phyloP scores from a whole-genome alignment of 2,888 invertebrate genomes.

The Lepidonotus clava region DNA sequence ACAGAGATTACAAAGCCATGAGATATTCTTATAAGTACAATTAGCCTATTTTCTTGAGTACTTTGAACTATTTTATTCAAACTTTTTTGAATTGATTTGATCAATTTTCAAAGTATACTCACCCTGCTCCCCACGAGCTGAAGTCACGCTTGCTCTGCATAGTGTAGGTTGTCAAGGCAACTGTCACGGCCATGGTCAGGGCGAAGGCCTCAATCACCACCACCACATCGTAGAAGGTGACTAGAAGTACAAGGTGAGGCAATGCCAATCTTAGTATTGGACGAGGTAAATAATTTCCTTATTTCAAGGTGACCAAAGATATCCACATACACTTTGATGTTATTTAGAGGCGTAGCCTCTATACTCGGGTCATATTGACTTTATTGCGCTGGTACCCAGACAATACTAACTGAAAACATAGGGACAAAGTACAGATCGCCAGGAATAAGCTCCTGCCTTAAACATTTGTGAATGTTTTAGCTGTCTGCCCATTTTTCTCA shows the following conservation, averaged over 20 bases:
- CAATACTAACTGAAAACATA: no score
- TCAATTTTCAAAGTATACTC: slow-evolving; percentile 76
- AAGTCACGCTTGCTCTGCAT: slow-evolving; percentile 93
- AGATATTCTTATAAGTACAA: neutral
- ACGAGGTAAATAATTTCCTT: no score
- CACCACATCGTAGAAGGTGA: slow-evolving; percentile 88
- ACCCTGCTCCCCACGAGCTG: slow-evolving; percentile 89
- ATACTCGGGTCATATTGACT: no score
- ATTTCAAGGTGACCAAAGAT: neutral
- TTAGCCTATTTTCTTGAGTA: neutral
- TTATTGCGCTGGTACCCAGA: no score
- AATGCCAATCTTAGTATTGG: neutral
- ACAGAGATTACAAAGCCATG: no score
- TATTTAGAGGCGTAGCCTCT: no score
- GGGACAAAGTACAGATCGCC: no score
- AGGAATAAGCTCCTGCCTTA: no score
- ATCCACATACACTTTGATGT: neutral
- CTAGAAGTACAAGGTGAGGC: slow-evolving; percentile 71
- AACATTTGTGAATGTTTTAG: no score
- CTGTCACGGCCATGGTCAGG: slow-evolving; percentile 88
- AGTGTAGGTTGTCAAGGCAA: slow-evolving; percentile 89
- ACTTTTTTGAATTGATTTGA: neutral
- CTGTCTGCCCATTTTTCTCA: no score
- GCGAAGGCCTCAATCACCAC: slow-evolving; percentile 90
- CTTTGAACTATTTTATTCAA: neutral